phyloP scores from a whole-genome alignment of 2,113 vertebrate genomes.

The Oryzias celebensis region DNA sequence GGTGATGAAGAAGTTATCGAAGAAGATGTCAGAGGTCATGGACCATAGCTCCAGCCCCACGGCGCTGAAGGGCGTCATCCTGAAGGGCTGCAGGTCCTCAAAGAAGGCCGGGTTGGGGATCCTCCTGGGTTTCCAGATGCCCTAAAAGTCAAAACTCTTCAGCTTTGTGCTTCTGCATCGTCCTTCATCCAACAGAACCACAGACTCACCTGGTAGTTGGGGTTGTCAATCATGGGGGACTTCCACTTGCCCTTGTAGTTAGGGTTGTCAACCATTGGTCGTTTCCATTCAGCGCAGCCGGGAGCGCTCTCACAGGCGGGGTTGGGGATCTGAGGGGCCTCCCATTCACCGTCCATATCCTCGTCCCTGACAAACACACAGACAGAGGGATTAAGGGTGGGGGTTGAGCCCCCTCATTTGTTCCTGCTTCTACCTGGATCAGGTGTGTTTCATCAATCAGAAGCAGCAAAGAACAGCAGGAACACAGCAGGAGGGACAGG shows the following conservation, averaged over 20 bases:
- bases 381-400: too few relatives aligned
- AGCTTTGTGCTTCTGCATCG: not conserved
- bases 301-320: slow-evolving; percentile 89
- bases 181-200: not conserved
- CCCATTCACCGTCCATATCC: slow-evolving; percentile 99
- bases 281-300: slow-evolving; percentile 91
- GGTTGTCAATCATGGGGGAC: slow-evolving; percentile 95
- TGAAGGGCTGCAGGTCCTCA: slow-evolving; percentile 94
- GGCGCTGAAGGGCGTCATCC: slow-evolving; percentile 90
- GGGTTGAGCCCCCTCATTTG: not conserved
- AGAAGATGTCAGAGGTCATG: slow-evolving; percentile 98
- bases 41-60: slow-evolving; percentile 97
- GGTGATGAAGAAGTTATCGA: slow-evolving; percentile 96
- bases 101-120: slow-evolving; percentile 94
- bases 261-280: slow-evolving; percentile 93
- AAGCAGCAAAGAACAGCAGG: too few relatives aligned
- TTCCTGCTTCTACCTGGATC: too few relatives aligned
- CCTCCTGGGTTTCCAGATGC: slow-evolving; percentile 96
- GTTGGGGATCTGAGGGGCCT: slow-evolving; percentile 94
- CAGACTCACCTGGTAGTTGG: slow-evolving; percentile 90
- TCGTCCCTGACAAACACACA: slow-evolving; percentile 83
- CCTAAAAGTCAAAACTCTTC: slow-evolving; percentile 67
- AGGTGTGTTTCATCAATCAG: too few relatives aligned
- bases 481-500: too few relatives aligned
- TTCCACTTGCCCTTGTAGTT: slow-evolving; percentile 99